Evolutionary conservation across 2,888 invertebrate genomes (phyloP), one percentile per base, ranked within the genome.

Genomic region (Netelia fuscicornis): DNA sequence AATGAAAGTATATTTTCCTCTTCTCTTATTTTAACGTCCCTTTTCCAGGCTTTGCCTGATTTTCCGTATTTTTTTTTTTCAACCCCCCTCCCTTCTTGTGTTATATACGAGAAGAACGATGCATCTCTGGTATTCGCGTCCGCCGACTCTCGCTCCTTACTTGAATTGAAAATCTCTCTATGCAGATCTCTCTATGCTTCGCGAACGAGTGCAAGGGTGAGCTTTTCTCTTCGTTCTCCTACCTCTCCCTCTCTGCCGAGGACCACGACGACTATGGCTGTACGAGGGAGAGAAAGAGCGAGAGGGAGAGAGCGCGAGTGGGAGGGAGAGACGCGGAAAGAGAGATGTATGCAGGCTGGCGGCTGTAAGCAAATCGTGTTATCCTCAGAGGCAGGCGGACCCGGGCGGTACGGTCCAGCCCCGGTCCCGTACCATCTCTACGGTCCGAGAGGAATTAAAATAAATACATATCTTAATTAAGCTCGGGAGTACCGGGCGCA

Each of bases 391-490:
- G 87, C 87, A 88, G 89, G 88, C 86, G 89, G 83, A 89, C 87
- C 81, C 85, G 85, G 88, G 37, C 37, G 37, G 87, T 87, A 90
- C 65, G 60, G 81, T 74, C 81, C 78, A 72, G 77, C 68, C 70
- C 52, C 76, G 67, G 54, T 71, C 68, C 81, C 67, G 79, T 89
- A 87, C 90, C 89, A 90, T 91, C 90, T 91, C 90, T 85, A 86
- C 88, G 88, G 80, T 90, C 89, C 89, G 90, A 90, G 89, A 90
- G 90, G 89, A 93, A 93, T 93, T 93, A 92, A 93, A 93, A 93
- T 93, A 92, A 93, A 93, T 93, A 92, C 92, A 92, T 93, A 93
- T 93, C 92, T 93, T 93, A 93, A 93, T 93, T 93, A 92, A 93
- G 92, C 90, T 86, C 90, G 81, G 89, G 88, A 90, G 89, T 87